Conservation (phyloP, 2,888 invertebrate genomes). For the Dusona sp. region DNA sequence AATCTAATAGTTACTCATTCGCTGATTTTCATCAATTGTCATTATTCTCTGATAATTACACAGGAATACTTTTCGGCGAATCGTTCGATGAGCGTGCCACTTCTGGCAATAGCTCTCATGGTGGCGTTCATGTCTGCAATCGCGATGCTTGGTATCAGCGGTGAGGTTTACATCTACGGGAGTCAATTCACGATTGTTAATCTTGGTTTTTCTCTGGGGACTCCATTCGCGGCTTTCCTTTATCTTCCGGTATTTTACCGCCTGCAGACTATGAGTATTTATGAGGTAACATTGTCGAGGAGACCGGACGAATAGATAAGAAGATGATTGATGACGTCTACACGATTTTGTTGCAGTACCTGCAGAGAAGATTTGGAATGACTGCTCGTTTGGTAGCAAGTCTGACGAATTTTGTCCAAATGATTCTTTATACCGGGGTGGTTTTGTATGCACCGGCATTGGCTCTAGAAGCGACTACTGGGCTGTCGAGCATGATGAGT, state of each 20-base stretch:
- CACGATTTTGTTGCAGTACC: constrained; percentile 85
- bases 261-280: constrained; percentile 93
- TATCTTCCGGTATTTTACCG: constrained; percentile 95
- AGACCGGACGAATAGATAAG: not conserved
- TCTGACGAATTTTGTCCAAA: constrained; percentile 86
- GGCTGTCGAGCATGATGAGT: constrained; percentile 84
- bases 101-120: constrained; percentile 95
- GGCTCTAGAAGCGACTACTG: constrained; percentile 87
- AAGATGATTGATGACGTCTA: not conserved
- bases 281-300: constrained; percentile 88
- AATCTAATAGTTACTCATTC: not conserved
- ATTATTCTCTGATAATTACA: not conserved
- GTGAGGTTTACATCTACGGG: constrained; percentile 94
- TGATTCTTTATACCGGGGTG: constrained; percentile 86
- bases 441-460: constrained; percentile 89
- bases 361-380: constrained; percentile 87
- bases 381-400: constrained; percentile 86
- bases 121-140: constrained; percentile 98
- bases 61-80: constrained; percentile 94
- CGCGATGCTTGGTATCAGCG: constrained; percentile 94
- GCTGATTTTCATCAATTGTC: not conserved
- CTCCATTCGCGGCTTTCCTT: constrained; percentile 91
- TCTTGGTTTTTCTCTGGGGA: constrained; percentile 90
- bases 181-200: constrained; percentile 93
- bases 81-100: constrained; percentile 91